These are phyloP conservation scores for Euphysa ruthae DNA, from an alignment of 30 jellyfish, hydroid and myxozoan genomes.

Conservation along the genomic window DNA sequence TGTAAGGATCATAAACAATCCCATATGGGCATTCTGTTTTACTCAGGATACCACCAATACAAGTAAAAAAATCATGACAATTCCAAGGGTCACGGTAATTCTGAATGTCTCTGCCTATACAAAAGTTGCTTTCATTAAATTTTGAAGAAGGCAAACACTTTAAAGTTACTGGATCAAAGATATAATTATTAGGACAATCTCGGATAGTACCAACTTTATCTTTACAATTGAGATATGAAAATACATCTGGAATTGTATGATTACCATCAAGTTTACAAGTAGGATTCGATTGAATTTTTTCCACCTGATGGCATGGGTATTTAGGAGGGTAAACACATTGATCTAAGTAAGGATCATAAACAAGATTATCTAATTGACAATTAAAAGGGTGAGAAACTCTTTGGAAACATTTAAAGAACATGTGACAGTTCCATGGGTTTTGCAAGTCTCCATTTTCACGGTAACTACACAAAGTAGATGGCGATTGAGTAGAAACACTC, in stretches of 20 bases:
- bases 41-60: conserved; percentile 47
- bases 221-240: conserved; percentile 33
- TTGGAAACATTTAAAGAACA: conserved; percentile 46
- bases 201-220: background rate
- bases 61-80: conserved; percentile 63
- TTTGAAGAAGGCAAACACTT: background rate
- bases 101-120: conserved; percentile 39
- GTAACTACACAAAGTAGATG: conserved; percentile 44
- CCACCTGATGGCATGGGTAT: conserved; percentile 36
- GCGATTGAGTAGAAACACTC: background rate
- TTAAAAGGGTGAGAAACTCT: conserved; percentile 31
- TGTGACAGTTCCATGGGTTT: conserved; percentile 84
- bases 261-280: conserved; percentile 14
- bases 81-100: conserved; percentile 80
- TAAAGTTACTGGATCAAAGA: background rate
- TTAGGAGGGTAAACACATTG: conserved; percentile 40
- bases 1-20: conserved; percentile 66
- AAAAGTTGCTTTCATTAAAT: conserved; percentile 19
- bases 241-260: conserved; percentile 32
- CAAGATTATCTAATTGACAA: conserved; percentile 41
- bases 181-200: conserved; percentile 6
- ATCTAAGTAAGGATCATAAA: conserved; percentile 59
- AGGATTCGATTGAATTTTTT: background rate
- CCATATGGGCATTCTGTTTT: conserved; percentile 46
- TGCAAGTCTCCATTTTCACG: conserved; percentile 52